phyloP scores from a whole-genome alignment of 2,113 vertebrate genomes.

The Felis chaus region DNA sequence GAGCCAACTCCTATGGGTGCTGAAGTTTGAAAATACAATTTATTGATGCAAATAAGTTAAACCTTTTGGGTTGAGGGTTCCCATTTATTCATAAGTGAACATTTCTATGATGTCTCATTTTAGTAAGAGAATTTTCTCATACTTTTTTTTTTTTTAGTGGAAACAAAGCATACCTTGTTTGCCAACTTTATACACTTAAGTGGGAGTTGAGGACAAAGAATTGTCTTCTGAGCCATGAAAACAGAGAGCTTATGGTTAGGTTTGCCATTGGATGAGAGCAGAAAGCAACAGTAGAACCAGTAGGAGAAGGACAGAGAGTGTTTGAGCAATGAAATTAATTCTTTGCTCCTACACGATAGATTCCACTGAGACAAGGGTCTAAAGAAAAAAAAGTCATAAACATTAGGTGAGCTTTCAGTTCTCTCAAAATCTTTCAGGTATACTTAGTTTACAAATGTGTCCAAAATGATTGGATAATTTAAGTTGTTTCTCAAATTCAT shows the following conservation, averaged over 20 bases:
- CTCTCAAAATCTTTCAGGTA: not conserved
- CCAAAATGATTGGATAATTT: not conserved
- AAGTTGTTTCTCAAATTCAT: not conserved
- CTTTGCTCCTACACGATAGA: not conserved
- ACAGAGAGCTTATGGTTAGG: conserved; percentile 18
- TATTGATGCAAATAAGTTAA: not conserved
- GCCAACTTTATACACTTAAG: not conserved
- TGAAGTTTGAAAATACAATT: not conserved
- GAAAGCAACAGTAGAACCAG: not conserved
- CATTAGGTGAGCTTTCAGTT: not conserved
- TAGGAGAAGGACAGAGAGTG: not conserved
- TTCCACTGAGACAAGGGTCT: not conserved
- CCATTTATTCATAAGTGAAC: not conserved
- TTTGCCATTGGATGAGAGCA: not conserved
- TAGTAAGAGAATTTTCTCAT: not conserved
- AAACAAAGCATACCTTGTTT: not conserved
- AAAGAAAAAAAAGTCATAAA: not conserved
- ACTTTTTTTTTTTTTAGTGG: not conserved
- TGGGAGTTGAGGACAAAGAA: conserved; percentile 13
- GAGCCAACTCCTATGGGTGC: not conserved
- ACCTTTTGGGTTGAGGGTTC: not conserved
- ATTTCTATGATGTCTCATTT: not conserved
- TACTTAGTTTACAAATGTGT: not conserved
- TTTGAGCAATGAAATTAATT: conserved; percentile 59
- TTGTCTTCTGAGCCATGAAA: conserved; percentile 40